These are phyloP conservation scores for Dolomedes plantarius DNA, from an alignment of 2,888 invertebrate species.

Conservation along the genomic window DNA sequence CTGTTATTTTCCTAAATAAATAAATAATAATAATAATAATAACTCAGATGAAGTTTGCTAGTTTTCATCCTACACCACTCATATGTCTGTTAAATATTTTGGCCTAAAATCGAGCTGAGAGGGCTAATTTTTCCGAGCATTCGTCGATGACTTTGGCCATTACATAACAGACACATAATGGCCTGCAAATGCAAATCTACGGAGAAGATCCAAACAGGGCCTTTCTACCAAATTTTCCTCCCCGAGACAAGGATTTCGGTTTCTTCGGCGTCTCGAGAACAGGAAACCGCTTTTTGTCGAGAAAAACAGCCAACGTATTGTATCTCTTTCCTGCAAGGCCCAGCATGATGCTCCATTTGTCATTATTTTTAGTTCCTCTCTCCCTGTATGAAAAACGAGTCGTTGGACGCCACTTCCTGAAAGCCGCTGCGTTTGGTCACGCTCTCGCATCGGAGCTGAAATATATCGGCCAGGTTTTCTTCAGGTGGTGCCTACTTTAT, in stretches of 20 bases:
- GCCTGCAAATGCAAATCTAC: too few species aligned
- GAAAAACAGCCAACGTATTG: neutral
- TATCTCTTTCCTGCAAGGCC: constrained; percentile 7
- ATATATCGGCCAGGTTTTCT: neutral
- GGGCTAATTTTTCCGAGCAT: too few species aligned
- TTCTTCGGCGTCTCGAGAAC: neutral
- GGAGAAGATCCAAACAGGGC: too few species aligned
- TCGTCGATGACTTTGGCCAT: too few species aligned
- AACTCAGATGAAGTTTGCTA: too few species aligned
- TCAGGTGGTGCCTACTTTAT: neutral
- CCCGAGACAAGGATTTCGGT: neutral
- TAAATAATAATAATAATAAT: too few species aligned
- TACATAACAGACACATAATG: too few species aligned
- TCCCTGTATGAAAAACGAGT: neutral
- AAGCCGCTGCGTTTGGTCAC: constrained; percentile 16
- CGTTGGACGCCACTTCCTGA: constrained; percentile 9
- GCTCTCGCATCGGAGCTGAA: neutral
- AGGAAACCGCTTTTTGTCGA: neutral
- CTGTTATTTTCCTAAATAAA: too few species aligned
- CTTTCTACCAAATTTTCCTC: too few species aligned
- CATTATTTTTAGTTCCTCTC: constrained; percentile 17
- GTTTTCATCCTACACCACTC: too few species aligned
- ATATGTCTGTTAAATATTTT: too few species aligned
- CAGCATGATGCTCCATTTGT: constrained; percentile 18
- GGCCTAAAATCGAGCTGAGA: too few species aligned